A percentile compares a stretch with the other conserved stretches of the same genome.
These are phyloP conservation scores for Acanthurus tractus DNA, from an alignment of 2,797 vertebrate genomes.

Conservation along the genomic window DNA sequence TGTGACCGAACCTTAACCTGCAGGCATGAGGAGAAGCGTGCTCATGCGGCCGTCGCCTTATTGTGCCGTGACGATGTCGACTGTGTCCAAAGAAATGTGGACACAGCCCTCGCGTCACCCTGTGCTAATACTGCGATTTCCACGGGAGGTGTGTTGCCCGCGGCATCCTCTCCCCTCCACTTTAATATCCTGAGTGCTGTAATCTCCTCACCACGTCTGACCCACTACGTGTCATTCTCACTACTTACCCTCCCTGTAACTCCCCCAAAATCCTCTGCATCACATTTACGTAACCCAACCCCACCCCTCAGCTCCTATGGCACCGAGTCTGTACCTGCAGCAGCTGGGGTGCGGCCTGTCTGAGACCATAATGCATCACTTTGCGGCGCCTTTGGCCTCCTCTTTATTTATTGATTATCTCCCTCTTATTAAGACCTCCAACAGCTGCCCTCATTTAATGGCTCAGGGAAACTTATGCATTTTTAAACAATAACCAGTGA, in stretches of 20 bases:
- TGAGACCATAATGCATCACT: slow-evolving; percentile 57
- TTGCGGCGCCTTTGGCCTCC: slow-evolving; percentile 21
- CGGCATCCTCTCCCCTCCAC: slow-evolving; percentile 62
- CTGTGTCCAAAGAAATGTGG: slow-evolving; percentile 47
- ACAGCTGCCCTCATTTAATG: slow-evolving; percentile 68
- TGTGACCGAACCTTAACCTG: neutral
- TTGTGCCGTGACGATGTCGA: slow-evolving; percentile 23
- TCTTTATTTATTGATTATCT: slow-evolving; percentile 80
- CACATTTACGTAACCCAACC: slow-evolving; percentile 66
- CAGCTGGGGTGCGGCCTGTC: slow-evolving; percentile 20
- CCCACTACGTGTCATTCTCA: slow-evolving; percentile 64
- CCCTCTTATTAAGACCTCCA: slow-evolving; percentile 68
- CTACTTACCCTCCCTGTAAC: slow-evolving; percentile 53
- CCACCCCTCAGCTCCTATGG: slow-evolving; percentile 12
- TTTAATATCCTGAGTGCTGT: slow-evolving; percentile 85
- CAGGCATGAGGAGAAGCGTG: neutral
- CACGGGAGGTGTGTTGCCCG: slow-evolving; percentile 59
- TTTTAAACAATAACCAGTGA: slow-evolving; percentile 72
- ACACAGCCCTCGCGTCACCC: slow-evolving; percentile 48
- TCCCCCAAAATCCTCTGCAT: slow-evolving; percentile 72
- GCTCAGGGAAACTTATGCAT: slow-evolving; percentile 69
- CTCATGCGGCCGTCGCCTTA: slow-evolving; percentile 26
- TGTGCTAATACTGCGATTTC: slow-evolving; percentile 62
- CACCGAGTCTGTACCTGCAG: slow-evolving; percentile 36
- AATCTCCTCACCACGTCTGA: slow-evolving; percentile 79